Evolutionary conservation across 2,797 vertebrate species (phyloP).

Genomic region (Erethizon dorsatum): DNA sequence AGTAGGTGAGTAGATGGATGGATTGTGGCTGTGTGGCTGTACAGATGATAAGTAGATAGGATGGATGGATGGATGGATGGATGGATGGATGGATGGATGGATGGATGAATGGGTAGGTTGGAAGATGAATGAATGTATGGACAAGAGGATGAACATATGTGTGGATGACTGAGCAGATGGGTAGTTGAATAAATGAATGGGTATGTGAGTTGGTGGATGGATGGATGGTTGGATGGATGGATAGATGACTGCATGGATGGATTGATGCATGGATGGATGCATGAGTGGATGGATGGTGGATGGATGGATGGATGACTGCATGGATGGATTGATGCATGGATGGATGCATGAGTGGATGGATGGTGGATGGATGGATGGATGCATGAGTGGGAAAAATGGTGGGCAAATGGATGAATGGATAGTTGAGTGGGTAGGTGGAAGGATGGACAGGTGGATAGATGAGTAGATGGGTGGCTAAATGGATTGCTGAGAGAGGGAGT

Average conservation of each 20-base stretch:
- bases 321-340: too few species aligned
- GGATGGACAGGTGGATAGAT: too few species aligned
- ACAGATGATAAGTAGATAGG: neutral
- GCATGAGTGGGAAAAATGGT: too few species aligned
- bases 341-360: too few species aligned
- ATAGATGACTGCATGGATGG: fast-evolving
- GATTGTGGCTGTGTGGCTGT: neutral
- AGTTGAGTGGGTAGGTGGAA: too few species aligned
- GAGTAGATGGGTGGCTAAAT: too few species aligned
- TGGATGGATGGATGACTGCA: too few species aligned
- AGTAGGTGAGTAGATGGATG: neutral
- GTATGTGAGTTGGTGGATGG: fast-evolving
- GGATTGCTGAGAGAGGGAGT: neutral
- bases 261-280: fast-evolving
- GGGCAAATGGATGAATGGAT: too few species aligned
- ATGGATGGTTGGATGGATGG: fast-evolving
- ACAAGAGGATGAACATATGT: neutral
- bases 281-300: neutral
- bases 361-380: too few species aligned
- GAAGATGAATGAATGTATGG: neutral
- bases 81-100: neutral
- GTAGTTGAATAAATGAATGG: neutral
- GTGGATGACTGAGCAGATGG: too few species aligned
- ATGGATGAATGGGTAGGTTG: neutral
- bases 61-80: too few species aligned